A percentile compares a stretch with the other conserved stretches of the same genome.
phyloP scores from a whole-genome alignment of 2,113 vertebrate genomes.

The Melanocharis versteri region DNA sequence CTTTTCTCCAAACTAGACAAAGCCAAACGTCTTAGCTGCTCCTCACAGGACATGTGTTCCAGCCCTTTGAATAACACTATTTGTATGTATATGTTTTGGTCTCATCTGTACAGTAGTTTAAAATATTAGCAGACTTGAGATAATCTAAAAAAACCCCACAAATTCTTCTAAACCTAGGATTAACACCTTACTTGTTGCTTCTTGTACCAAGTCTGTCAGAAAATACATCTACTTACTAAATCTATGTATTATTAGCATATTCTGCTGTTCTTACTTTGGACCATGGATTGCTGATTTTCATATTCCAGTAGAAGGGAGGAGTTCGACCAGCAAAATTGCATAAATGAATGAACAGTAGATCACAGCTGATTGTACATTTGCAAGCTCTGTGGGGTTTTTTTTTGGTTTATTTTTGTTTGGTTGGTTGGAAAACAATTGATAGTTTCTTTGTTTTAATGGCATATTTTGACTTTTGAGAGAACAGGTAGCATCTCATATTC shows the following conservation, averaged over 20 bases:
- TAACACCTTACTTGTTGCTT: neutral
- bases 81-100: neutral
- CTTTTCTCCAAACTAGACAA: neutral
- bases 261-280: neutral
- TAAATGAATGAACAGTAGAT: neutral
- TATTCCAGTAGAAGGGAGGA: neutral
- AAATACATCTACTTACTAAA: neutral
- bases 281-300: neutral
- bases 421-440: neutral
- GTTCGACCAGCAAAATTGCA: neutral
- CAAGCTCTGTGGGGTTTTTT: neutral
- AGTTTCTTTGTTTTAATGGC: neutral
- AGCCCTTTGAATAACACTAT: neutral
- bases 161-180: neutral
- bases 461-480: neutral
- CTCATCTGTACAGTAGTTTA: neutral
- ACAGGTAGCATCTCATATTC: neutral
- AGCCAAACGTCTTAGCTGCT: neutral
- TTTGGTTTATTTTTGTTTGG: neutral
- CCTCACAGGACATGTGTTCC: neutral
- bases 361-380: neutral
- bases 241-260: neutral
- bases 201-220: neutral
- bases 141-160: neutral
- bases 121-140: neutral